phyloP scores from a whole-genome alignment of 2,797 vertebrate genomes.

The Phrynocephalus guinanensis region DNA sequence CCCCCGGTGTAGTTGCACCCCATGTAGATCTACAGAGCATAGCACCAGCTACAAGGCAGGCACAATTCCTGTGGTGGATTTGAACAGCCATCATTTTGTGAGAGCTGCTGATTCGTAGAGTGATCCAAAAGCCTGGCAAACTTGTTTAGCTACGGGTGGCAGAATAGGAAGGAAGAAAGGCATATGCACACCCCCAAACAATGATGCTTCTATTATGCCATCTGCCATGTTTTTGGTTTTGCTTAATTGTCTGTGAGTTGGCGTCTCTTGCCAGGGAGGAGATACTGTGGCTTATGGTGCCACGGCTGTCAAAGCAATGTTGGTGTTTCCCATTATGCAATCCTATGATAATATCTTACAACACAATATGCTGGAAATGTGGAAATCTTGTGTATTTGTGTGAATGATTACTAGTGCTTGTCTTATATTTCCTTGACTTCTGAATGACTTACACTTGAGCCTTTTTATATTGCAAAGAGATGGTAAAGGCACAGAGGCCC shows the following conservation, averaged over 20 bases:
- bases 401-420: slow-evolving; percentile 34
- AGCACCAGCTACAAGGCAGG: background rate
- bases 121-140: slow-evolving; percentile 6
- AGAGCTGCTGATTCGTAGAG: background rate
- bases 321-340: slow-evolving; percentile 9
- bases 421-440: slow-evolving; percentile 35
- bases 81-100: background rate
- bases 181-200: background rate
- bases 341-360: slow-evolving; percentile 1
- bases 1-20: no score
- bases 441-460: background rate
- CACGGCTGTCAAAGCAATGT: background rate
- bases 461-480: slow-evolving; percentile 1
- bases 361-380: slow-evolving; percentile 47
- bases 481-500: no score
- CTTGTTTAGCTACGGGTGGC: background rate
- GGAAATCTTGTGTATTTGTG: background rate
- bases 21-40: background rate
- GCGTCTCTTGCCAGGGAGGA: background rate
- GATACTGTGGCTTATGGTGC: background rate
- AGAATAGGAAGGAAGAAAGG: background rate
- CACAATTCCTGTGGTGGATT: background rate
- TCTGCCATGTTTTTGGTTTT: background rate
- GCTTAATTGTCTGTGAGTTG: background rate
- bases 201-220: background rate